A percentile compares a stretch with the other conserved stretches of the same genome.
Conservation (phyloP, 2,113 vertebrate species). For the Sylvietta virens region DNA sequence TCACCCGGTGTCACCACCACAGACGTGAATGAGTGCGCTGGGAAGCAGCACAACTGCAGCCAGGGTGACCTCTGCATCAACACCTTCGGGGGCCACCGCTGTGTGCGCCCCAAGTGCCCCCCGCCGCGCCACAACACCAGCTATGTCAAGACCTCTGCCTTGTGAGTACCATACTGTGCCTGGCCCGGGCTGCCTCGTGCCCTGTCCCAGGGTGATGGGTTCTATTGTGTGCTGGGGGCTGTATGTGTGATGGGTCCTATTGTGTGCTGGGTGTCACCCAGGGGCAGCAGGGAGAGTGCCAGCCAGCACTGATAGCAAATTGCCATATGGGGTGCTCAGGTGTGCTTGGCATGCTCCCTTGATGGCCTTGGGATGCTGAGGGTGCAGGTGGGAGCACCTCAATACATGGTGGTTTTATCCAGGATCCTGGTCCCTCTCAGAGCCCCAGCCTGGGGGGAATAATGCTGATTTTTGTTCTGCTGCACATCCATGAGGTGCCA, state of each 20-base stretch:
- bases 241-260: neutral
- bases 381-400: neutral
- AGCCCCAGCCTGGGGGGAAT: neutral
- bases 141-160: constrained; percentile 82
- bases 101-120: constrained; percentile 80
- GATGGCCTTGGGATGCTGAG: neutral
- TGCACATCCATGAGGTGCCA: rapidly evolving
- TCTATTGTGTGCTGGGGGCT: rapidly evolving
- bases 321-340: rapidly evolving
- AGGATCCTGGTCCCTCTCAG: neutral
- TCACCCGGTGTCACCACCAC: neutral
- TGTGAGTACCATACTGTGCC: constrained; percentile 67
- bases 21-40: constrained; percentile 84
- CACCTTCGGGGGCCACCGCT: constrained; percentile 80
- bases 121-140: constrained; percentile 71
- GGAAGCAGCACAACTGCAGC: constrained; percentile 80
- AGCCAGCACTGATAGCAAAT: neutral
- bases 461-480: neutral
- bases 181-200: rapidly evolving
- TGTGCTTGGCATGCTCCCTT: neutral
- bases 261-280: neutral
- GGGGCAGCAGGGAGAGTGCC: neutral
- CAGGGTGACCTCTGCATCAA: constrained; percentile 82
- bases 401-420: neutral
- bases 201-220: neutral